Evolutionary conservation across 2,113 vertebrate genomes (phyloP).

Genomic region (Chauna torquata): DNA sequence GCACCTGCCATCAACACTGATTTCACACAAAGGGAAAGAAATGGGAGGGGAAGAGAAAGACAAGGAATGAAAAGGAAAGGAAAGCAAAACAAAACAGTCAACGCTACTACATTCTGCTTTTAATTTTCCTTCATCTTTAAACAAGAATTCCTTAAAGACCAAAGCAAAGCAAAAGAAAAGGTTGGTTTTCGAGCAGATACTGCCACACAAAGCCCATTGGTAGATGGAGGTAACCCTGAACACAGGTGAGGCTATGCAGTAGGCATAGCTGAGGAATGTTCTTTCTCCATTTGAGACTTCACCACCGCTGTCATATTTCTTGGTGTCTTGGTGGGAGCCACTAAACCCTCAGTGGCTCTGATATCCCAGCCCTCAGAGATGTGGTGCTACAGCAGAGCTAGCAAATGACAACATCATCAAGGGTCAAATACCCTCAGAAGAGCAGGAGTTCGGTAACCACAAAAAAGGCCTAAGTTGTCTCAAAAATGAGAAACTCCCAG

Average conservation of each 20-base stretch:
- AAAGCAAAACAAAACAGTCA: neutral
- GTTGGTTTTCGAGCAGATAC: neutral
- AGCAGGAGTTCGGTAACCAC: neutral
- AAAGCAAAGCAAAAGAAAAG: neutral
- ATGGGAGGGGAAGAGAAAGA: neutral
- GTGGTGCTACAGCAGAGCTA: neutral
- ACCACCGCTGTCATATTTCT: fast-evolving
- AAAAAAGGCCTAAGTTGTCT: neutral
- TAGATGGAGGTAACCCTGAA: neutral
- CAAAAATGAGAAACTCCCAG: neutral
- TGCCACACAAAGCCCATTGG: neutral
- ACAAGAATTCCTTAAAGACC: neutral
- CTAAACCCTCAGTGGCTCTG: neutral
- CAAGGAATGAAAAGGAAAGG: neutral
- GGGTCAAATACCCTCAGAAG: neutral
- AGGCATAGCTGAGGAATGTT: neutral
- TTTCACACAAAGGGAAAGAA: neutral
- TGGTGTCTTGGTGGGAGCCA: neutral
- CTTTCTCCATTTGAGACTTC: neutral
- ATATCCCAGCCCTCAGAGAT: neutral
- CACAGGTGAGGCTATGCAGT: neutral
- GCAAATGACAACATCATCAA: neutral
- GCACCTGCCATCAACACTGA: neutral
- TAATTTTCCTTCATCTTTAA: neutral
- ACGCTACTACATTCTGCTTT: neutral